Evolutionary conservation across 1,140 invertebrate species (phyloP).

Genomic region (Bombus waltoni): DNA sequence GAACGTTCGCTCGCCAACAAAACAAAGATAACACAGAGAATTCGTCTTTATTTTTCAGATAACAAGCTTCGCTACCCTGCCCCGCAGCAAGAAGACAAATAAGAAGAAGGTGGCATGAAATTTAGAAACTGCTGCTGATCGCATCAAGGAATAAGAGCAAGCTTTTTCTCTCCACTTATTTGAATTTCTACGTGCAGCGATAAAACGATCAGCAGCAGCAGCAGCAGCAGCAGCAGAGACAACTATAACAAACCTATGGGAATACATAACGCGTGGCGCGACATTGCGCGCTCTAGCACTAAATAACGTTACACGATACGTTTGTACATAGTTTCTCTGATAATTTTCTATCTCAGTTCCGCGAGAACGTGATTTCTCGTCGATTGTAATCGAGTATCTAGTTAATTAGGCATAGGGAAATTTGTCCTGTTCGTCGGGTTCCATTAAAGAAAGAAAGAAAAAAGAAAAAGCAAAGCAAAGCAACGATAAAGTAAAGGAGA

Average conservation of each 20-base stretch:
- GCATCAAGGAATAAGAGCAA: conserved; percentile 74
- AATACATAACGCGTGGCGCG: conserved; percentile 27
- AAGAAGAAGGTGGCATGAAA: conserved; percentile 82
- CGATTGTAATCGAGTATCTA: neutral
- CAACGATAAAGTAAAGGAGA: neutral
- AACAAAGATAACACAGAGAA: neutral
- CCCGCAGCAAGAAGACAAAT: conserved; percentile 83
- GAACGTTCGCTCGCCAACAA: neutral
- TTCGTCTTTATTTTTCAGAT: conserved; percentile 80
- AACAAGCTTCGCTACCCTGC: conserved; percentile 84
- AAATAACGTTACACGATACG: neutral
- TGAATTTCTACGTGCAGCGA: neutral
- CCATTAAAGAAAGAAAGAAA: neutral
- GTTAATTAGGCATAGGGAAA: neutral
- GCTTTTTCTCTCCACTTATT: conserved; percentile 44
- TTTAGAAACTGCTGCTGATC: conserved; percentile 65
- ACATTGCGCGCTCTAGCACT: conserved; percentile 36
- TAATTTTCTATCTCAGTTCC: neutral
- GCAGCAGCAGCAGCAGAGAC: neutral
- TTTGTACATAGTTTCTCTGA: conserved; percentile 20
- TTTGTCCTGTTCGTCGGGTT: neutral
- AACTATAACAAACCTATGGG: neutral
- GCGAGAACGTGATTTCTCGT: conserved; percentile 2
- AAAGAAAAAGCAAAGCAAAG: no score
- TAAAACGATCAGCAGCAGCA: conserved; percentile 56